Percentiles rank a stretch among this genome's conserved stretches.
phyloP scores from a whole-genome alignment of 2,888 invertebrate species.

The Altica lythri region DNA sequence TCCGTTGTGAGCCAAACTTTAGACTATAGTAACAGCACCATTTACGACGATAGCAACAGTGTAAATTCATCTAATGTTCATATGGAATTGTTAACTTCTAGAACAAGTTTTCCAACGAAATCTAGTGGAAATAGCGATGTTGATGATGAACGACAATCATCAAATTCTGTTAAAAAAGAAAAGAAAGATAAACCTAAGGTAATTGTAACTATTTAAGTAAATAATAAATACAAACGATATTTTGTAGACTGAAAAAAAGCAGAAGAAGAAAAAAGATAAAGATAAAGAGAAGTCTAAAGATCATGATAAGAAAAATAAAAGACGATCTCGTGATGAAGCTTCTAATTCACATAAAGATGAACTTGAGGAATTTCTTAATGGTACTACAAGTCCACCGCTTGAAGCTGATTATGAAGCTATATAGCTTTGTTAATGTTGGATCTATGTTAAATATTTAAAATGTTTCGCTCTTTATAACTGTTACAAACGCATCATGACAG shows the following conservation, averaged over 20 bases:
- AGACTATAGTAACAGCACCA: constrained; percentile 59
- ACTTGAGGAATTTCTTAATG: constrained; percentile 67
- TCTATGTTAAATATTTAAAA: constrained; percentile 31
- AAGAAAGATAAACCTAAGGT: constrained; percentile 58
- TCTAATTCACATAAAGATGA: constrained; percentile 58
- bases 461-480: not conserved
- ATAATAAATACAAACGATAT: not conserved
- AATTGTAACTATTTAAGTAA: constrained; percentile 27
- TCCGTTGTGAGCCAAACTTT: constrained; percentile 56
- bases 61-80: constrained; percentile 63
- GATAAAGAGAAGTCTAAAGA: constrained; percentile 63
- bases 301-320: constrained; percentile 57
- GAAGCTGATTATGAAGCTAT: constrained; percentile 67
- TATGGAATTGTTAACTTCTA: constrained; percentile 62
- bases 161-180: constrained; percentile 50
- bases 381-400: constrained; percentile 60
- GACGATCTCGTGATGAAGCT: constrained; percentile 56
- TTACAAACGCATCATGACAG: not conserved
- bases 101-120: constrained; percentile 61
- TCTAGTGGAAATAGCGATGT: constrained; percentile 61
- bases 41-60: constrained; percentile 61
- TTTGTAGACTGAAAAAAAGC: constrained; percentile 50
- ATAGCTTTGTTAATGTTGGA: constrained; percentile 49
- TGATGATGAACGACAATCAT: constrained; percentile 50
- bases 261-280: constrained; percentile 60